Conservation (phyloP, 2,888 invertebrate species). For the Pollenia griseotomentosa region DNA sequence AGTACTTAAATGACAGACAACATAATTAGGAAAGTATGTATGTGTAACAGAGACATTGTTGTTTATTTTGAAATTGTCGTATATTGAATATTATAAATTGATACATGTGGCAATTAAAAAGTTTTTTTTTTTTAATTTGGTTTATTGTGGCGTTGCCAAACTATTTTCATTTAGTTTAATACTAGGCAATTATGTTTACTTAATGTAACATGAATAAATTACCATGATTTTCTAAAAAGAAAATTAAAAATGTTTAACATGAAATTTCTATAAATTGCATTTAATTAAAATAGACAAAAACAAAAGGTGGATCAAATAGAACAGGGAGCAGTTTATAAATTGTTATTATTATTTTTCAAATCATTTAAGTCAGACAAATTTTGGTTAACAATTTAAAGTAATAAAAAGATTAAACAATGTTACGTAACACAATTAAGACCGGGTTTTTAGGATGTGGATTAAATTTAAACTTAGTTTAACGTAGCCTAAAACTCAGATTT, state of each 20-base stretch:
- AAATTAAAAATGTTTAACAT: background rate
- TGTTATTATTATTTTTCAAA: too few relatives aligned
- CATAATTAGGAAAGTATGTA: slow-evolving; percentile 46
- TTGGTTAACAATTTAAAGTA: too few relatives aligned
- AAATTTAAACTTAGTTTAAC: too few relatives aligned
- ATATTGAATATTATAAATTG: slow-evolving; percentile 16
- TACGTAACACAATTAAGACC: too few relatives aligned
- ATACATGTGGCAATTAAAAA: slow-evolving; percentile 11
- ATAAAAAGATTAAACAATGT: too few relatives aligned
- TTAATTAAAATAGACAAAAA: background rate
- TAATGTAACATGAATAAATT: slow-evolving; percentile 34
- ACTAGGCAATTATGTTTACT: background rate
- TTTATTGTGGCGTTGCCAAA: slow-evolving; percentile 13
- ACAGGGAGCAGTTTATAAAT: background rate
- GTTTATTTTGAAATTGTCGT: slow-evolving; percentile 16
- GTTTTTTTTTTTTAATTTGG: slow-evolving; percentile 9
- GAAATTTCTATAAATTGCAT: background rate
- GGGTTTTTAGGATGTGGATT: too few relatives aligned
- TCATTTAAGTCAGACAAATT: too few relatives aligned
- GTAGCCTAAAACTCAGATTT: too few relatives aligned
- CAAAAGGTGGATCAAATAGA: background rate
- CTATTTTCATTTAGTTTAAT: background rate
- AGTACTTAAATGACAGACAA: slow-evolving; percentile 9
- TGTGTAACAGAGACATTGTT: slow-evolving; percentile 33
- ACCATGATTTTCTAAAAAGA: slow-evolving; percentile 16